Base-by-base conservation (phyloP, 1,140 invertebrate genomes). In the Bathynomus jamesi region DNA sequence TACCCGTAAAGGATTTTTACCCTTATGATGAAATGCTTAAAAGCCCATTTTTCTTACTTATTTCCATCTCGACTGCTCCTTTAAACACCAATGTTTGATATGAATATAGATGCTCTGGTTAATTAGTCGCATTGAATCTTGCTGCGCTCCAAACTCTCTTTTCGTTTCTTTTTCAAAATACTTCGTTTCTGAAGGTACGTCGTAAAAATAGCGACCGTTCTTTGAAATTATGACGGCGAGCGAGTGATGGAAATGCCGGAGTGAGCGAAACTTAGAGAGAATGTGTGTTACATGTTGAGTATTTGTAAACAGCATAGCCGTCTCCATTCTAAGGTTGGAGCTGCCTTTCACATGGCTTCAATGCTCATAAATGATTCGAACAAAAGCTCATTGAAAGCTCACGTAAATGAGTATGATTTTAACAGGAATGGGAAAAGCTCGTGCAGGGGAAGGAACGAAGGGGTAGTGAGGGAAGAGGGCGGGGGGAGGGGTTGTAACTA, bases 31-130 rank as follows among this genome's bases (percentile, higher is more conserved):
- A 7, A 24, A 7, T 10, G 28, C 30, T 21, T 31, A 60, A 61
- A 62, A 29, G 21, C 32, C 40, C 61, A 65, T 68, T 29, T 71
- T 8, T 60, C 10, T 7, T 65, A 13, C 67, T 10, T 53, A 46
- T 13, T n/a, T n/a, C 10, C 29, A 40, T 17, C 25, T 11, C 46
- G 72, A 24, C 65, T 74, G 53, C 65, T 27, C 17, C 68, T 3
- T 21, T 70, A 17, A 31, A 61, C 40, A 31, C 65, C 46, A 68
- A 71, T 74, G 73, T 74, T 74, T 74, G 73, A 74, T 74, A 74
- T 74, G 73, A 74, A 74, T 74, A 74, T 74, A 74, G 73, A 74
- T 74, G 73, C 73, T 70, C 69, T 68, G 73, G 69, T 74, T 74
- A 74, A 74, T 74, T 74, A 74, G 73, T 71, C 69, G 69, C 73